Conservation (phyloP, 2,797 vertebrate genomes). For the Enteromius paludinosus region DNA sequence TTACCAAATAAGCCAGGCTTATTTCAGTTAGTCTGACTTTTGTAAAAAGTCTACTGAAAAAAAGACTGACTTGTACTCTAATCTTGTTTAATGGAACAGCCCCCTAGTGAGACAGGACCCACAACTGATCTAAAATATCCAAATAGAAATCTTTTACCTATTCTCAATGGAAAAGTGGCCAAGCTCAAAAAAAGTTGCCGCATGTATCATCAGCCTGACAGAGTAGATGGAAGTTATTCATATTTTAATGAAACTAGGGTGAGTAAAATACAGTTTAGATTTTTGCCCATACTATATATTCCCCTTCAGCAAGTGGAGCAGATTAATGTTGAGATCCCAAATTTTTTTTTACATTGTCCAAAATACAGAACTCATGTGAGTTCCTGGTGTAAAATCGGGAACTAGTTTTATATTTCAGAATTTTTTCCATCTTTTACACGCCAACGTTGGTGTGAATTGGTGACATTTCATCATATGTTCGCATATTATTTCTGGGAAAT, state of each 20-base stretch:
- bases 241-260: not conserved
- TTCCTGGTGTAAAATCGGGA: not conserved
- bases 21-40: too few relatives aligned
- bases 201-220: too few relatives aligned
- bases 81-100: too few relatives aligned
- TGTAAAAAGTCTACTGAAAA: too few relatives aligned
- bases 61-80: too few relatives aligned
- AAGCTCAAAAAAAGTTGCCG: too few relatives aligned
- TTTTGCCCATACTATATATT: not conserved
- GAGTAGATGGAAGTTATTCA: not conserved
- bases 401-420: conserved; percentile 9
- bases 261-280: not conserved
- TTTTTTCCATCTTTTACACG: not conserved
- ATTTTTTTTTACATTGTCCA: not conserved
- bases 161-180: too few relatives aligned
- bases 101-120: too few relatives aligned
- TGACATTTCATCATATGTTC: not conserved
- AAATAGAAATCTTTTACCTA: too few relatives aligned
- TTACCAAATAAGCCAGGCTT: too few relatives aligned
- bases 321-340: not conserved
- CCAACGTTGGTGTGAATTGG: not conserved
- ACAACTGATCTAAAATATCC: too few relatives aligned
- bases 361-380: not conserved
- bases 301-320: not conserved
- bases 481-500: not conserved